Percentiles rank a stretch among this genome's conserved stretches.
phyloP scores from a whole-genome alignment of 2,888 invertebrate genomes.

The Melinaea menophilus region DNA sequence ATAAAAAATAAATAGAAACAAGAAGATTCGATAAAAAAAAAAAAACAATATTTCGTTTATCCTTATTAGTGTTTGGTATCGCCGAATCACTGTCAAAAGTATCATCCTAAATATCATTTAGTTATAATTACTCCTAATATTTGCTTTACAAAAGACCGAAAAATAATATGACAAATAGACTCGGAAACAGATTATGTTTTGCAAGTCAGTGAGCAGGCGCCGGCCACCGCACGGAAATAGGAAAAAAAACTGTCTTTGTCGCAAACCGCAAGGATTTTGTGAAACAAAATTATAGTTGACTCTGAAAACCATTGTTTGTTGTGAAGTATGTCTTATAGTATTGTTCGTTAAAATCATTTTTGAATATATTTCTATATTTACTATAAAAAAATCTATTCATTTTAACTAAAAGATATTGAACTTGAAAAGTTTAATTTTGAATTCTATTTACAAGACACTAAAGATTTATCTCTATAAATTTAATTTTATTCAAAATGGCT shows the following conservation, averaged over 20 bases:
- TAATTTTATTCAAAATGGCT: constrained; percentile 13
- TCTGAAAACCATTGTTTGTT: background rate
- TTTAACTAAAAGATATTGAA: too few relatives aligned
- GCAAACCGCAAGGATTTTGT: constrained; percentile 34
- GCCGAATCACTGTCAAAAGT: constrained; percentile 24
- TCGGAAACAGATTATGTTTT: constrained; percentile 29
- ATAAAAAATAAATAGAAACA: background rate
- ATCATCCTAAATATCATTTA: constrained; percentile 18
- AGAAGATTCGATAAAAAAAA: background rate
- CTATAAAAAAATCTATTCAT: too few relatives aligned
- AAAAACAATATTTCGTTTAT: background rate
- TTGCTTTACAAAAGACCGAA: constrained; percentile 26
- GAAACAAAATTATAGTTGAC: background rate
- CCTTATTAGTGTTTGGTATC: constrained; percentile 3
- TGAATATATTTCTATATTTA: too few relatives aligned
- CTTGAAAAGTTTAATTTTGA: background rate
- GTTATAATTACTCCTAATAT: constrained; percentile 23
- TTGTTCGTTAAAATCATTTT: background rate
- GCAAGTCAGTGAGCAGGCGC: constrained; percentile 43
- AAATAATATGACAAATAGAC: constrained; percentile 26
- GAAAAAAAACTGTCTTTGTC: constrained; percentile 37
- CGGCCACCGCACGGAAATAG: constrained; percentile 31
- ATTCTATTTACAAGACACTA: background rate
- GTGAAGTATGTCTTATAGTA: background rate
- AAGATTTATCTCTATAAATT: background rate